A percentile compares a stretch with the other conserved stretches of the same genome.
Evolutionary conservation across 2,113 vertebrate species (phyloP).

Genomic region (Myiopsitta monachus): DNA sequence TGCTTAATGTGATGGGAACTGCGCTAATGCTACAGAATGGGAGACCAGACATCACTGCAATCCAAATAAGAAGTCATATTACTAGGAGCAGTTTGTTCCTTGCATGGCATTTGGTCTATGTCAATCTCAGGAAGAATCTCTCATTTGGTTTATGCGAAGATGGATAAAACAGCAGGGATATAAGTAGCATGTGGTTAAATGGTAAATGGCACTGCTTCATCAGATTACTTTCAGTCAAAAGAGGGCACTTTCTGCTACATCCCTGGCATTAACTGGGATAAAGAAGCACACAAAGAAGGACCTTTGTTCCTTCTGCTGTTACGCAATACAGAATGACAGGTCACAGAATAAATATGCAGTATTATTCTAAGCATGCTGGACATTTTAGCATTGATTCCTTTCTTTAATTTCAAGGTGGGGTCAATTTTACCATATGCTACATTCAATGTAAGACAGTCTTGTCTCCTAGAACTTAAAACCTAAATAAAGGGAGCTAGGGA

Average conservation of each 20-base stretch:
- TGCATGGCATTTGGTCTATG: not conserved
- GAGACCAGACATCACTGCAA: not conserved
- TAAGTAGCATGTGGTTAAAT: not conserved
- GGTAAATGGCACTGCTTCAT: not conserved
- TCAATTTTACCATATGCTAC: not conserved
- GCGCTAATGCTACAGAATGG: not conserved
- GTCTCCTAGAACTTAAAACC: not conserved
- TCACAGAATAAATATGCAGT: not conserved
- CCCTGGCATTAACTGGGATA: not conserved
- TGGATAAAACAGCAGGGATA: not conserved
- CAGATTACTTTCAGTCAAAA: not conserved
- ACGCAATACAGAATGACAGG: not conserved
- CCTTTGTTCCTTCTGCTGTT: not conserved
- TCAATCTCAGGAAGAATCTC: not conserved
- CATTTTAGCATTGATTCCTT: not conserved
- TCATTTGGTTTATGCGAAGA: not conserved
- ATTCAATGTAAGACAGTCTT: not conserved
- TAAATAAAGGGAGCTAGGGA: not conserved
- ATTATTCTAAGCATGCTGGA: not conserved
- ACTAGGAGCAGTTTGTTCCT: not conserved
- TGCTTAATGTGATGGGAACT: not conserved
- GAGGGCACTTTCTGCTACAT: not conserved
- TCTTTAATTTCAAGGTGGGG: not conserved
- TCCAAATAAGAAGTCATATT: not conserved
- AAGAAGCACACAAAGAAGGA: not conserved